Evolutionary conservation across 1,140 invertebrate species (phyloP).

Genomic region (Scaptomyza montana): DNA sequence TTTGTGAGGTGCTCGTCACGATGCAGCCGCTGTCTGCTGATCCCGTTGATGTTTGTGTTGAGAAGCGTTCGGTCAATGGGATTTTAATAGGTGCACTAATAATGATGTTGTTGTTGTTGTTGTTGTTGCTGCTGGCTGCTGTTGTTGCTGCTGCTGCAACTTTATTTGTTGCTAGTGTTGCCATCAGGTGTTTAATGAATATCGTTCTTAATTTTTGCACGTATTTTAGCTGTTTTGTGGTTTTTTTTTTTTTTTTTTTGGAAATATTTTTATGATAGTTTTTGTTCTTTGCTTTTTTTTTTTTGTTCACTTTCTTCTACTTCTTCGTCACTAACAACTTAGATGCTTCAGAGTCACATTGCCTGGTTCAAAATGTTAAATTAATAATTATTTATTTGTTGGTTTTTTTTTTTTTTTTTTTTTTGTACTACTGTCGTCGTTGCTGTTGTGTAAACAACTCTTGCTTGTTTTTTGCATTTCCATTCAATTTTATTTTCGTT

Average conservation of each 20-base stretch:
- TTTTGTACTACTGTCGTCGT: constrained; percentile 3
- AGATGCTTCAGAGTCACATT: constrained; percentile 70
- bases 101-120: constrained; percentile 19
- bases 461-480: constrained; percentile 14
- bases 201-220: constrained; percentile 20
- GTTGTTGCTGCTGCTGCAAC: constrained; percentile 37
- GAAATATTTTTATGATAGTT: not conserved
- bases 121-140: constrained; percentile 37
- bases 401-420: constrained; percentile 14
- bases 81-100: constrained; percentile 75
- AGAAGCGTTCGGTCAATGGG: constrained; percentile 72
- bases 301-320: constrained; percentile 17
- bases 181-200: constrained; percentile 70
- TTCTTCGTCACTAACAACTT: constrained; percentile 23
- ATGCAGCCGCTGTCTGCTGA: constrained; percentile 78
- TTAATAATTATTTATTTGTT: constrained; percentile 1
- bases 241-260: constrained; percentile 10
- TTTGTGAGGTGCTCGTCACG: constrained; percentile 54
- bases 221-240: not conserved
- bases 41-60: constrained; percentile 77
- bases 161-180: constrained; percentile 68
- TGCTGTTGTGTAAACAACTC: constrained; percentile 5
- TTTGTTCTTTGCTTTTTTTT: constrained; percentile 16
- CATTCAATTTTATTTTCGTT: constrained; percentile 35
- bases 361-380: constrained; percentile 38